phyloP scores from a whole-genome alignment of 2,888 invertebrate species.

The Caenorhabditis sp. region DNA sequence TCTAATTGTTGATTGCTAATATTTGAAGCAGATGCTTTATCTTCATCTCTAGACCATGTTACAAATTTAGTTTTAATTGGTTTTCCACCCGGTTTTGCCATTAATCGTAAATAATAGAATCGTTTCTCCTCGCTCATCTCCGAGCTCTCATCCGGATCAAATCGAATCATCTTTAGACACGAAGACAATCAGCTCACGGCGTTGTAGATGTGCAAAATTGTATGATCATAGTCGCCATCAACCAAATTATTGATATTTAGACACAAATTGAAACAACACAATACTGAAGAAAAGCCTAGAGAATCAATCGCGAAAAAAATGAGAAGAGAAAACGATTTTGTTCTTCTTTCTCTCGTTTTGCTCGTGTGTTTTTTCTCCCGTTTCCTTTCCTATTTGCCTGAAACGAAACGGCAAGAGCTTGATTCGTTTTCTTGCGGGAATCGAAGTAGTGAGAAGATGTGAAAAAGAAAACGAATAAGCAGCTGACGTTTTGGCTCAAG shows the following conservation, averaged over 20 bases:
- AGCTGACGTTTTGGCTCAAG: conserved; percentile 13
- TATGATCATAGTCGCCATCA: conserved; percentile 7
- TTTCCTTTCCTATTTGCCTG: background rate
- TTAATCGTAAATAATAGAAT: conserved; percentile 71
- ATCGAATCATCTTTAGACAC: conserved; percentile 45
- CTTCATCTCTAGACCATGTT: conserved; percentile 63
- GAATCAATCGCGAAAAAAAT: background rate
- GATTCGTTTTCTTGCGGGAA: conserved; percentile 12
- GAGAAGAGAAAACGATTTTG: background rate
- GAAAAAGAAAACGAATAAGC: background rate
- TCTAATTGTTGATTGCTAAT: conserved; percentile 75
- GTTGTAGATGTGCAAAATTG: background rate
- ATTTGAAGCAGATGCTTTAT: conserved; percentile 35
- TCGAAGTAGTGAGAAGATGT: background rate
- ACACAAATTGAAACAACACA: conserved; percentile 4
- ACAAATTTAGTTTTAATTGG: conserved; percentile 71
- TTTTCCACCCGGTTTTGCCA: conserved; percentile 69
- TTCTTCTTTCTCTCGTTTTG: background rate
- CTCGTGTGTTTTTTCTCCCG: background rate
- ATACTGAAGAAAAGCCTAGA: background rate
- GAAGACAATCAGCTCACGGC: background rate
- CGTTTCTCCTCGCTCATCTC: conserved; percentile 64
- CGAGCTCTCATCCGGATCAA: conserved; percentile 51
- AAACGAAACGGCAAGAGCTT: background rate
- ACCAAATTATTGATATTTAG: background rate